Base-by-base conservation (phyloP, 2,888 invertebrate genomes). In the Drosophila hawaiiensis region DNA sequence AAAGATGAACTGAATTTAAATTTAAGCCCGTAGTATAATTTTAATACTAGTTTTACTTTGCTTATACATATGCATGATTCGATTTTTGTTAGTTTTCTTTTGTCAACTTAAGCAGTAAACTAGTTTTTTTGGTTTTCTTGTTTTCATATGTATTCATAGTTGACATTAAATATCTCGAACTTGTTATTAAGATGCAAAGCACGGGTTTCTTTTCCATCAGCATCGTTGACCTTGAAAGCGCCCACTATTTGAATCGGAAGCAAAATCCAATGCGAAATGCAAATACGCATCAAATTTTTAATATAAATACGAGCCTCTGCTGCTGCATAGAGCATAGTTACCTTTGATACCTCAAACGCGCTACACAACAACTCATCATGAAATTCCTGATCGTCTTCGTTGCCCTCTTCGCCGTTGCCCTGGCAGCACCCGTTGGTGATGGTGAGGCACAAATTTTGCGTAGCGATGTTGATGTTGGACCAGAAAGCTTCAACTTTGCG, bases 401-500 rank as follows among this genome's bases (percentile, higher is more conserved):
- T 47, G 73, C 83, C 29, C 64, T 90, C 60, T 75, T 86, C 67
- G 89, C 84, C 31, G 55, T 84, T 14, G 80, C 78, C 7, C 49
- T 85, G 33, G 90, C 91, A 35, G 87, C 82, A 2, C 68, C 74
- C n/a, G 0, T 10, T 10, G 4, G 0, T 0, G 68, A 19, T 1
- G 66, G 65, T 28, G 80, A 5, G 0, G 33, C 78, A 4, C 4
- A 62, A 28, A 47, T 76, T 28, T 4, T 82, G 6, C 39, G 55
- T 6, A 49, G 4, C 1, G 49, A 70, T 0, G 25, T 73, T 10
- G 76, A 94, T 55, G 95, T 47, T 16, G 0, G 4, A 47, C 16
- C 25, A 16, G 47, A 47, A 0, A 0, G 94, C 31, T 95, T 94
- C 92, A 94, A 91, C 53, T 95, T 94, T 16, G 0, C 0, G 78